These are phyloP conservation scores for Anadara kagoshimensis DNA, from an alignment of 1,140 invertebrate species.

Conservation along the genomic window DNA sequence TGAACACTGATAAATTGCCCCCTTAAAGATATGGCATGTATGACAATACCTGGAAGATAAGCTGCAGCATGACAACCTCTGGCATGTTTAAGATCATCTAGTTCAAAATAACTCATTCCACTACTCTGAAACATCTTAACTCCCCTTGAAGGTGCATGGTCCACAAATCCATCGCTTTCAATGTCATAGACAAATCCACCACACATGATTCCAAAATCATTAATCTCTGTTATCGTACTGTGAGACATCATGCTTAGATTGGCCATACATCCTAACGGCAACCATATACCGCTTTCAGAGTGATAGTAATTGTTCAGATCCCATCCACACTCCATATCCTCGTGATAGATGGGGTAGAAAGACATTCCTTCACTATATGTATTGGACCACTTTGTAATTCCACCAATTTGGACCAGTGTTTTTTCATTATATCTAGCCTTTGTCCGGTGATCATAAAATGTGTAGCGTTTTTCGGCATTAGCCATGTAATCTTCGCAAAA, in stretches of 20 bases:
- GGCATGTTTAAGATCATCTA: neutral
- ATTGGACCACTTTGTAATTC: conserved; percentile 31
- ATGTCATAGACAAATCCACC: conserved; percentile 25
- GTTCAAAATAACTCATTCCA: neutral
- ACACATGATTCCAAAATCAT: conserved; percentile 23
- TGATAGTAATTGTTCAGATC: conserved; percentile 51
- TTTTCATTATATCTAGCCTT: conserved; percentile 39
- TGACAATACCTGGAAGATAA: conserved; percentile 21
- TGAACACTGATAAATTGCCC: too few relatives aligned
- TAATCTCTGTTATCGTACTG: conserved; percentile 40
- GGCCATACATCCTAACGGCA: conserved; percentile 41
- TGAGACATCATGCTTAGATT: conserved; percentile 32
- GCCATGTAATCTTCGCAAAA: conserved; percentile 42
- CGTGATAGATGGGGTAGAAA: conserved; percentile 18
- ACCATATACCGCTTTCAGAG: conserved; percentile 44
- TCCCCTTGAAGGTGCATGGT: neutral
- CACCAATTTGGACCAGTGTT: conserved; percentile 51
- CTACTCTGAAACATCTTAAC: neutral
- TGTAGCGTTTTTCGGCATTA: conserved; percentile 38
- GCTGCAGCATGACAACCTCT: conserved; percentile 45
- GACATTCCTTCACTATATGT: conserved; percentile 27
- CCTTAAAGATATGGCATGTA: too few relatives aligned
- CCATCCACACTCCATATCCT: conserved; percentile 21
- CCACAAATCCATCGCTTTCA: neutral
- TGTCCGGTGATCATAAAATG: conserved; percentile 41